Base-by-base conservation (phyloP, 2,888 invertebrate genomes). In the Trissoscelio sp. region DNA sequence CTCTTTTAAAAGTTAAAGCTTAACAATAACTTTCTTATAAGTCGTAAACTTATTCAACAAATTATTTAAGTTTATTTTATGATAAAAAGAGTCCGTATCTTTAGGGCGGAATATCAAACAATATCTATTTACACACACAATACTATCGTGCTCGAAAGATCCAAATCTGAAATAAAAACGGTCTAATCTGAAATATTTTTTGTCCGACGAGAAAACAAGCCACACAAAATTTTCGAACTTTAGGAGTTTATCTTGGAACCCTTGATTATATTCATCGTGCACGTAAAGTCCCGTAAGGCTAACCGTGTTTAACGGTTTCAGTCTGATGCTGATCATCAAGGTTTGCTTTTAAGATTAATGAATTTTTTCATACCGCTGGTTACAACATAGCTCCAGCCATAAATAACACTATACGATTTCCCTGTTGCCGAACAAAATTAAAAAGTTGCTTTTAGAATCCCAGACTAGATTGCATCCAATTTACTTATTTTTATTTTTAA, bases 261-360 rank as follows among this genome's bases (percentile, higher is more conserved):
- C 60, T 79, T 72, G 82, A 79, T 82, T 82, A 74, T 74, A 72
- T 70, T 82, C 78, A 62, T 74, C 70, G 64, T 46, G 75, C 55
- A 39, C 51, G 37, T 72, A 70, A 81, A 82, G 79, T 82, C 79
- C 79, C 82, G 79, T 79, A 82, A 79, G 70, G 22, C 75, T 70
- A 79, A 79, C 79, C 79, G 79, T 66, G 75, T 82, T 82, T 82
- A 82, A 82, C 82, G 82, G 82, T 82, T 82, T 75, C 67, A 72
- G 67, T 66, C 51, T 20, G 82, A 72, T 72, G 72, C 55, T 74
- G 74, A 74, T 79, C 81, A 62, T 69, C 80, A 69, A 73, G 79
- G 69, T 81, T 81, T 77, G 73, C 78, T 64, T 73, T 73, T 69
- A 73, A 67, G 78, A 82, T 82, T 82, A 78, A 82, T 82, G 74